Evolutionary conservation across 2,113 vertebrate genomes (phyloP), one percentile per base, ranked within the genome.

Genomic region (Chiloscyllium plagiosum): DNA sequence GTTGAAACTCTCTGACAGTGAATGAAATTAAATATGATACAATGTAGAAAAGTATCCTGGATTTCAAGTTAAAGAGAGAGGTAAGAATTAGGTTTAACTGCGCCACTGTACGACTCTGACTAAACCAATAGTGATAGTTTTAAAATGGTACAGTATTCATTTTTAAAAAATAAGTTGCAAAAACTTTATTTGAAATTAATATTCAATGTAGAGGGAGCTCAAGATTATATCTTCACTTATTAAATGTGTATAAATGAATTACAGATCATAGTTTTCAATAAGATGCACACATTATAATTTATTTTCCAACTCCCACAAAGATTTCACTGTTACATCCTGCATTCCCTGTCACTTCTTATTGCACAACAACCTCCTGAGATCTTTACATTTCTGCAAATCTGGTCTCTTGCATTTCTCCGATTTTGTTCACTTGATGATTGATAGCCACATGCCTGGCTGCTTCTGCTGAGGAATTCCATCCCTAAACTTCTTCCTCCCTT

Each of bases 121-220:
- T 56, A 56, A 56, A 5, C 96, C 96, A 97, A 96, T 97, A 96
- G 97, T 97, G 97, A 97, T 97, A 97, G 97, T 97, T 97, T 96
- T 92, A 97, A 96, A 97, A 96, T 96, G 97, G 96, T 96, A 96
- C 96, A 96, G 96, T 97, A 97, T 72, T 72, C 89, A 93, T 61
- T 61, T 61, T 61, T 37, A n/a, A 66, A 93, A 68, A 76, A 8
- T 66, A 93, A 37, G 13, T 93, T 66, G 33, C 17, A 33, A 12
- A n/a, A 93, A 93, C 89, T 66, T 66, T 37, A n/a, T 37, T 90
- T 19, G 17, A 68, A 93, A 93, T n/a, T 93, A 68, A 93, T 24
- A 20, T 37, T 37, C 6, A 3, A 83, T 3, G 37, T 17, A 22
- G n/a, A 93, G 37, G 33, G 66, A 56, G 8, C 13, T 89, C 52